A percentile compares a stretch with the other conserved stretches of the same genome.
Conservation (phyloP, 2,113 vertebrate species). For the Caranx melampygus region DNA sequence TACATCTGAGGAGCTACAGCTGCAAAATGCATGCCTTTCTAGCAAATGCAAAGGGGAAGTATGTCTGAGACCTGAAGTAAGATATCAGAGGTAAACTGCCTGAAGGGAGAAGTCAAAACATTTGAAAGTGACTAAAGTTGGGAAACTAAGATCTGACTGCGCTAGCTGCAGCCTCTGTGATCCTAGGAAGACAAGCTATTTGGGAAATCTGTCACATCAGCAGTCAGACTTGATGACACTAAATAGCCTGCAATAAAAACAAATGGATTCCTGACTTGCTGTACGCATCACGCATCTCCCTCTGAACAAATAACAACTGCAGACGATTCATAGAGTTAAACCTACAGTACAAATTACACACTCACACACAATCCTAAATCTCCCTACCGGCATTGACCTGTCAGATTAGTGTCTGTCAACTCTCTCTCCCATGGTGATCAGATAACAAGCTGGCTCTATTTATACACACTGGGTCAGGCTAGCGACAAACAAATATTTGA, state of each 20-base stretch:
- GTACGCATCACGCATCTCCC: background rate
- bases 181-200: background rate
- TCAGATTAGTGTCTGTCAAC: conserved; percentile 78
- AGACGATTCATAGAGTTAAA: conserved; percentile 11
- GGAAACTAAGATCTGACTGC: background rate
- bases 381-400: conserved; percentile 53
- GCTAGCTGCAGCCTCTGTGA: background rate
- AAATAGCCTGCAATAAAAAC: background rate
- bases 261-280: background rate
- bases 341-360: conserved; percentile 23
- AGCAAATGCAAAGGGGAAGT: background rate
- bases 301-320: background rate
- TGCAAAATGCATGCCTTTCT: background rate
- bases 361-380: conserved; percentile 55
- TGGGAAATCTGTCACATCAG: background rate
- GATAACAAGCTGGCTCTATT: conserved; percentile 81
- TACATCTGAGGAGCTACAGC: conserved; percentile 24
- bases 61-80: conserved; percentile 3
- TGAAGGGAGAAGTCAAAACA: conserved; percentile 5
- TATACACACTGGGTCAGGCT: conserved; percentile 79
- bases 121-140: conserved; percentile 8
- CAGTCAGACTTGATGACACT: background rate
- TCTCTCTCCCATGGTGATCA: conserved; percentile 78
- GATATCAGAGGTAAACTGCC: conserved; percentile 10
- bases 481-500: conserved; percentile 53